Evolutionary conservation across 2,888 invertebrate genomes (phyloP), one percentile per base, ranked within the genome.

Genomic region (Watsonalla cultraria): DNA sequence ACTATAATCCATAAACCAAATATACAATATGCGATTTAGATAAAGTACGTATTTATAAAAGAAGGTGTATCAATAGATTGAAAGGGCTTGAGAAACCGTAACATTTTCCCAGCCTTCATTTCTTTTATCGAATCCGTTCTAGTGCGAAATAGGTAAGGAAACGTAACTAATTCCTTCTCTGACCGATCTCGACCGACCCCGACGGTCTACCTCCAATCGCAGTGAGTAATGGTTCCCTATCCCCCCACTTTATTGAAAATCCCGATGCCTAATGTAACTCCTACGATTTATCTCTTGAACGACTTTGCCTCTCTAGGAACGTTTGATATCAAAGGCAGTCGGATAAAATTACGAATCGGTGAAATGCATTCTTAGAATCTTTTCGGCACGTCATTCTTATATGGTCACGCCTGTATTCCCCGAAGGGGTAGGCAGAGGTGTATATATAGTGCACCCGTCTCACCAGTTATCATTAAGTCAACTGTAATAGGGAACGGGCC

Each of bases 231-330:
- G 63, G 62, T 52, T 56, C 53, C 61, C 59, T 59, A 61, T 60
- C 56, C 63, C 54, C 57, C 54, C 57, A 61, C 64, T 64, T 73
- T 73, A 77, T 71, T 74, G 75, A 72, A 77, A 72, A 72, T 66
- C 58, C 60, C 59, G 62, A 65, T 64, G 61, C 56, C 61, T 59
- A 55, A 60, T 55, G 64, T 64, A 62, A 71, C 74, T 68, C 56
- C 54, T 39, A 47, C 52, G 65, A 73, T 78, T 72, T 71, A 76
- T 74, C 65, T 62, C 59, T 54, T 49, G 51, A 58, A 62, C 66
- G 59, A 60, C 57, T 62, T 51, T 37, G 39, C 15, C 15, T 49
- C 7, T 7, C 37, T 37, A 14, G 39, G 13, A 13, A 7, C 37
- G 37, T 49, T 37, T 49, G 49, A 49, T 33, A 15, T 49, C 49